Conservation (phyloP, 64 coral and sea anemone species). For the Stichodactyla mertensii region DNA sequence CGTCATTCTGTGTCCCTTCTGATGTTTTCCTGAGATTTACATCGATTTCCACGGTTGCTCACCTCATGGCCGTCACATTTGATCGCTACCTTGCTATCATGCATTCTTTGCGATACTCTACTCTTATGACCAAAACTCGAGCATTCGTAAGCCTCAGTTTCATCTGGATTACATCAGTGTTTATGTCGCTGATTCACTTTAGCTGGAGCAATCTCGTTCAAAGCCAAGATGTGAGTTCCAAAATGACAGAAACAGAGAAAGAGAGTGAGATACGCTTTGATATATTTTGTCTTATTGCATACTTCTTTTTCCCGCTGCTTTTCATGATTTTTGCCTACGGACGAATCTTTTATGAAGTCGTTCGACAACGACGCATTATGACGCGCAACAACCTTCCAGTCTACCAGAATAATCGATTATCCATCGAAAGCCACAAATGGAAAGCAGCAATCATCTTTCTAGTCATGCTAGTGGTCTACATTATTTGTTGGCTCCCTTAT, state of each 20-base stretch:
- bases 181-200: constrained; percentile 34
- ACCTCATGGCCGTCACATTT: constrained; percentile 26
- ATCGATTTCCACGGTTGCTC: constrained; percentile 33
- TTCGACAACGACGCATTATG: background rate
- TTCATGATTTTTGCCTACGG: constrained; percentile 41
- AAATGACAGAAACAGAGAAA: background rate
- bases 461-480: constrained; percentile 31
- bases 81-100: constrained; percentile 47
- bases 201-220: background rate
- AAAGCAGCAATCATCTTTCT: constrained; percentile 22
- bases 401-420: background rate
- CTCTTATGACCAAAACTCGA: constrained; percentile 18
- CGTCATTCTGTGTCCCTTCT: constrained; percentile 18
- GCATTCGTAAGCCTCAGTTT: background rate
- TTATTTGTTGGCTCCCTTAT: constrained; percentile 43
- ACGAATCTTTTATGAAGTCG: constrained; percentile 29
- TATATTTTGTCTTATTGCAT: constrained; percentile 12
- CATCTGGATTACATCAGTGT: constrained; percentile 33
- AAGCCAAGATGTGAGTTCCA: background rate
- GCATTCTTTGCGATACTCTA: background rate
- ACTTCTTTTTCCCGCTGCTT: constrained; percentile 24
- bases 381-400: background rate
- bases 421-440: constrained; percentile 24
- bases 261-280: constrained; percentile 19
- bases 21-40: constrained; percentile 41